Conservation (phyloP, 2,797 vertebrate genomes). For the Chrysocyon brachyurus region DNA sequence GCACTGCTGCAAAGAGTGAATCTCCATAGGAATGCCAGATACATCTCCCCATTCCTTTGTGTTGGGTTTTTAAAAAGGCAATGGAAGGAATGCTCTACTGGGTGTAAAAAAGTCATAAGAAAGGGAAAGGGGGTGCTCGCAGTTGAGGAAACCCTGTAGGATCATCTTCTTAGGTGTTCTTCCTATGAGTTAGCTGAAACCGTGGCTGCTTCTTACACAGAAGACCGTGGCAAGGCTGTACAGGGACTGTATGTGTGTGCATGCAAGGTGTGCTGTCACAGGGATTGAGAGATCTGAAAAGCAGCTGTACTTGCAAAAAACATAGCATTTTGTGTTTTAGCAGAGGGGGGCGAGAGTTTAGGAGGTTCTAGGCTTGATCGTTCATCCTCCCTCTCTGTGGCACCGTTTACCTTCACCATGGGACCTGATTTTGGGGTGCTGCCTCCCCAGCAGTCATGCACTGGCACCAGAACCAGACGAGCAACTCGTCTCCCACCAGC, state of each 20-base stretch:
- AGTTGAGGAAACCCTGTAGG: background rate
- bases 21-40: background rate
- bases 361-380: constrained; percentile 34
- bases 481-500: background rate
- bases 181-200: background rate
- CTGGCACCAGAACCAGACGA: constrained; percentile 80
- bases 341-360: constrained; percentile 61
- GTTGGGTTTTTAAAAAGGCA: constrained; percentile 20
- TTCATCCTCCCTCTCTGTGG: constrained; percentile 57
- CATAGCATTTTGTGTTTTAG: background rate
- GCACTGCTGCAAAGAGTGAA: background rate
- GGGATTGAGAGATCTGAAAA: background rate
- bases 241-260: background rate
- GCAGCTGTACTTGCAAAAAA: background rate
- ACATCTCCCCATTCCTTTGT: background rate
- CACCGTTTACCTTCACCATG: constrained; percentile 76
- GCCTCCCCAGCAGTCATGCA: constrained; percentile 86
- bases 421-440: constrained; percentile 77
- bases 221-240: background rate
- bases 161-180: background rate
- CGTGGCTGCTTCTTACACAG: background rate
- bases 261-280: background rate
- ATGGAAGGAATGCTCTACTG: background rate
- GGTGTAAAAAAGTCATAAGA: background rate
- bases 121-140: background rate